These are phyloP conservation scores for Troilus luridus DNA, from an alignment of 2,888 invertebrate species.

Conservation along the genomic window DNA sequence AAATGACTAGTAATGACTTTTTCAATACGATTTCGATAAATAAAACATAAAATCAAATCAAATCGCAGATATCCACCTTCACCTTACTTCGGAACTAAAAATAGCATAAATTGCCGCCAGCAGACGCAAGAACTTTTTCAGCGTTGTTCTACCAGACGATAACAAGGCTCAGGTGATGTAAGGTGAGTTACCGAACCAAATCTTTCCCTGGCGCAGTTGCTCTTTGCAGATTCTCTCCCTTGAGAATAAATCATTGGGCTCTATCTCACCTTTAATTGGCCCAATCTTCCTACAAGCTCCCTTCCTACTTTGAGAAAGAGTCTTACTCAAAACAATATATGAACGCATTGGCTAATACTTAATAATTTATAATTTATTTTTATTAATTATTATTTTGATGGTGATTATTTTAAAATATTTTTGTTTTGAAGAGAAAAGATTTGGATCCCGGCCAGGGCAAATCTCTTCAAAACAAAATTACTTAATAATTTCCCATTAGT, in stretches of 20 bases:
- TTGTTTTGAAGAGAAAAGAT: too few species aligned
- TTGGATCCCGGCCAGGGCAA: too few species aligned
- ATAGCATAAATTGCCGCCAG: neutral
- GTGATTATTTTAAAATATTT: too few species aligned
- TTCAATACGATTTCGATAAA: too few species aligned
- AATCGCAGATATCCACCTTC: neutral
- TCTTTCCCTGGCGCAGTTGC: neutral
- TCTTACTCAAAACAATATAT: neutral
- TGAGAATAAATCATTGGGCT: constrained; percentile 32
- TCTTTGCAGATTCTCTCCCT: constrained; percentile 39
- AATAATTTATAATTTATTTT: too few species aligned
- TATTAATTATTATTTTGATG: too few species aligned
- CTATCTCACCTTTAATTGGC: constrained; percentile 31
- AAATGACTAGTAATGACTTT: too few species aligned
- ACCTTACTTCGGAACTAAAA: neutral
- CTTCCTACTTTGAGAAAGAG: neutral
- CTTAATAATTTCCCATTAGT: too few species aligned
- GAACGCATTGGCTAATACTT: too few species aligned
- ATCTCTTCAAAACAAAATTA: too few species aligned
- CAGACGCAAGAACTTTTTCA: neutral
- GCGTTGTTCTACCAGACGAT: neutral
- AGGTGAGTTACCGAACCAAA: constrained; percentile 26
- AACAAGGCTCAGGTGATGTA: neutral
- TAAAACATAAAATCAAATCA: neutral
- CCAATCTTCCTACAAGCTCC: neutral